phyloP scores from a whole-genome alignment of 2,113 vertebrate species.

The Plecturocebus donacophilus region DNA sequence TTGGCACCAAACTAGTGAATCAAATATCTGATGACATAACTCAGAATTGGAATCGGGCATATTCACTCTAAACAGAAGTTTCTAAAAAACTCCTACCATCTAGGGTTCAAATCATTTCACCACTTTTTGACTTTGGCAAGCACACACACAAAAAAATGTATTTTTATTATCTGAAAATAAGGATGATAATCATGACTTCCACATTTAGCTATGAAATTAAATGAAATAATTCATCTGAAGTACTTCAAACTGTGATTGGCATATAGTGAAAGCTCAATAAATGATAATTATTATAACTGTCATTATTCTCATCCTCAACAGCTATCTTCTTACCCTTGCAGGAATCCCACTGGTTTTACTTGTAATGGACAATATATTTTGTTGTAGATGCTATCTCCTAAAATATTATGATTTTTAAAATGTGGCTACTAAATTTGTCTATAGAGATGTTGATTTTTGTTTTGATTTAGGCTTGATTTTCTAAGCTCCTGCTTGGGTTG shows the following conservation, averaged over 20 bases:
- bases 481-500: background rate
- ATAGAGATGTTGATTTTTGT: background rate
- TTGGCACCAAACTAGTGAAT: background rate
- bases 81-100: background rate
- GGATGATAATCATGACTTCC: background rate
- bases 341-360: background rate
- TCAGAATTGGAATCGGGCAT: background rate
- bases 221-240: background rate
- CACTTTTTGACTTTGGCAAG: background rate
- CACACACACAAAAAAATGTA: background rate
- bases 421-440: background rate
- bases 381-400: background rate
- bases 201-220: background rate
- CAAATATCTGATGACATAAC: background rate
- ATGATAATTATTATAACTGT: background rate
- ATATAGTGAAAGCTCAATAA: background rate
- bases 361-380: background rate
- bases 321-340: background rate
- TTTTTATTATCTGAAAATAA: slow-evolving; percentile 25
- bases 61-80: background rate
- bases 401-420: background rate
- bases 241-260: background rate
- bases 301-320: background rate
- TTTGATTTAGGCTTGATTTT: background rate
- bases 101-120: background rate